Evolutionary conservation across 2,797 vertebrate genomes (phyloP).

Genomic region (Anguilla obscura): DNA sequence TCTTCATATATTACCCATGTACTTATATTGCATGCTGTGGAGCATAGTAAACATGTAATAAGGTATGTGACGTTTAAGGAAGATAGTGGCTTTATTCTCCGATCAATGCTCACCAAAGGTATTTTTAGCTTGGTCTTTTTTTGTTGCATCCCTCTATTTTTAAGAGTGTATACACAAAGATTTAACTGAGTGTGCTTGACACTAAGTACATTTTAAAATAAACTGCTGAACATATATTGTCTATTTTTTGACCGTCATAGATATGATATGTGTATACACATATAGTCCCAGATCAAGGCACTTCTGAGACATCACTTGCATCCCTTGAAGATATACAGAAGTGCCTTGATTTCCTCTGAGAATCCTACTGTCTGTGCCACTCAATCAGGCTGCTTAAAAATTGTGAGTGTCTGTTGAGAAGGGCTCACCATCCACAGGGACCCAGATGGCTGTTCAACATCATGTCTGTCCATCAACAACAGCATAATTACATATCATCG

Average conservation of each 20-base stretch:
- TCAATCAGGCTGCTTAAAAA: not conserved
- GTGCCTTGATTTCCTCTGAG: not conserved
- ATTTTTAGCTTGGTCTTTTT: not conserved
- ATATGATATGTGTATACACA: not conserved
- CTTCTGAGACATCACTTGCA: not conserved
- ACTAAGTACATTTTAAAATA: not conserved
- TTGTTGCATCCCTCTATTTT: not conserved
- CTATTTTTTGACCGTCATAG: not conserved
- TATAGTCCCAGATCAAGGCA: not conserved
- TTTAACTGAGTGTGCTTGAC: not conserved
- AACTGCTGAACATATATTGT: not conserved
- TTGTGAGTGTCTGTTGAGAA: not conserved
- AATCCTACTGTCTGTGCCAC: not conserved
- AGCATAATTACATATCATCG: not conserved
- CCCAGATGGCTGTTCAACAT: conserved; percentile 1
- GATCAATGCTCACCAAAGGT: not conserved
- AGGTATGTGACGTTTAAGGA: not conserved
- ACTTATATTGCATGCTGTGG: too few species aligned
- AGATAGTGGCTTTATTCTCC: not conserved
- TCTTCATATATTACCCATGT: not conserved
- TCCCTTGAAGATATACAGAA: not conserved
- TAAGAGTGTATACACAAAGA: not conserved
- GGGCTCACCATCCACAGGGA: not conserved
- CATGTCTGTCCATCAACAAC: not conserved
- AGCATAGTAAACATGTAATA: not conserved